Evolutionary conservation across 2,888 invertebrate species (phyloP), one percentile per base, ranked within the genome.

Genomic region (Oasisia sp.): DNA sequence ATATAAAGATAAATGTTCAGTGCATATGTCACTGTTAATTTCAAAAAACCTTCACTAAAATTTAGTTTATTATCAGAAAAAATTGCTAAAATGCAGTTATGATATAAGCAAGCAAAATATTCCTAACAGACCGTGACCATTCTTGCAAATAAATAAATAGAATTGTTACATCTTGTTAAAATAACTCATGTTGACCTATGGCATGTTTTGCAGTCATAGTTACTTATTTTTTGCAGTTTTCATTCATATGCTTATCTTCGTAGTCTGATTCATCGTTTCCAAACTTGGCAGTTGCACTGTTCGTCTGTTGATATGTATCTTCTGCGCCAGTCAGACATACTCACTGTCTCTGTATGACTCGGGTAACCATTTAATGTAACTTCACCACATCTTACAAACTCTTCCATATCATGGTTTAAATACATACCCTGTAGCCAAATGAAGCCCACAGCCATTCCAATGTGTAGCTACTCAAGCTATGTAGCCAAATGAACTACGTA

Each of bases 11-110:
- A 32, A 90, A 90, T 38, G 38, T 32, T 38, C 38, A 90, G 90
- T 44, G 90, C 32, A 90, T 32, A 90, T 90, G 19, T 32, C 38
- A 38, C 27, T 90, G 32, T 90, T 90, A 38, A 44, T 90, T 90
- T 90, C 32, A 32, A 32, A 32, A 19, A 32, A 90, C 27, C 14
- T 90, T 44, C 1, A 91, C 32, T 91, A 50, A 50, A 91, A n/a
- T 44, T 91, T 19, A 56, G 74, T 27, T 58, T 91, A 50, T 56
- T 32, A 58, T 58, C 58, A 2, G 58, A 45, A 45, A 50, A n/a
- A 74, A 27, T 74, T 74, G 74, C 27, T 27, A 27, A 74, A n/a
- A n/a, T 74, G 74, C 27, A 27, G 74, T 27, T 74, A 27, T 19
- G 74, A 27, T 19, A 19, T 74, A 27, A 74, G 27, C 19, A 74